Base-by-base conservation (phyloP, 1,140 invertebrate genomes). In the Zeugodacus cucurbitae region DNA sequence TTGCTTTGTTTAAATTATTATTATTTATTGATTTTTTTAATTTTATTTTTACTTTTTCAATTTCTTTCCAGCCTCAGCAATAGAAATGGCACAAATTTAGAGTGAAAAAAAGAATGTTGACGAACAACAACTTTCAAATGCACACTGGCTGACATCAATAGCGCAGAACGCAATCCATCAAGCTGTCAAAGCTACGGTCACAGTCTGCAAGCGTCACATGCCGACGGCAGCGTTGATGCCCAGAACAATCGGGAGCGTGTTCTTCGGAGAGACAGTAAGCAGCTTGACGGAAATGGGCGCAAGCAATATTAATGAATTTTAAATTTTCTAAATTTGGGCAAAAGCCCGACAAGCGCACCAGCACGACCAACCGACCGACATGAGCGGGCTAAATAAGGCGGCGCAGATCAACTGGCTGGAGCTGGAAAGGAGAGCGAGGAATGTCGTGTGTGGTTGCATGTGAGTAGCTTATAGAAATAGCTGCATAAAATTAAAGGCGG, bases 231-330 rank as follows among this genome's bases (percentile, higher is more conserved):
- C 10, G 48, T 17, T 54, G 48, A 54, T 17, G 32, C 64, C 32
- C 70, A 44, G 26, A 67, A 67, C 70, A 78, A 78, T 78, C n/a
- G 70, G 22, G 34, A 44, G 37, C 48, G 14, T 54, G 48, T 54
- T 62, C 34, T 54, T 62, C 34, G 37, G 34, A 41, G 17, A 20
- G 20, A 3, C 8, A 3, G 41, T 26, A 82, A 48, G 41, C 44
- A 82, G 74, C 74, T 48, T 26, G 20, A 41, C 44, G 41, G 41
- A 48, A 82, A 82, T 82, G 41, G 41, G 74, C 74, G 41, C n/a
- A 82, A 54, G n/a, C 10, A 48, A 48, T 48, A 82, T 82, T 82
- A 82, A 82, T 82, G 74, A 82, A 82, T 82, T 82, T 82, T 82
- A 26, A 82, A 82, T 82, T 82, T 82, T 82, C 74, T 48, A 44